Evolutionary conservation across 2,888 invertebrate genomes (phyloP).

Genomic region (Mechanitis messenoides): DNA sequence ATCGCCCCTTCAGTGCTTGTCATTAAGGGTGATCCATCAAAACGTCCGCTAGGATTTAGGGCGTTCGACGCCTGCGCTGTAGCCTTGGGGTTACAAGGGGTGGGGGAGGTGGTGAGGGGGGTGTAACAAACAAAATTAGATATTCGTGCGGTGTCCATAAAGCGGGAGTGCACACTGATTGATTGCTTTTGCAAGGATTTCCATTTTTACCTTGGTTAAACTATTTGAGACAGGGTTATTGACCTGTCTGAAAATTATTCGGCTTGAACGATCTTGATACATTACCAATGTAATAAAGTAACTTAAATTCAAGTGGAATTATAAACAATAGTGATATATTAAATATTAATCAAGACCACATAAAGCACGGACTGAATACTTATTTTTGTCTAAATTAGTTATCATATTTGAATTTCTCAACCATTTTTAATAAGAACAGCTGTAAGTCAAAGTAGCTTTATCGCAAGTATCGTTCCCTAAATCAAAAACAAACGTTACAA

Average conservation of each 20-base stretch:
- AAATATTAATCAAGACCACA: too few relatives aligned
- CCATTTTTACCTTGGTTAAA: conserved; percentile 35
- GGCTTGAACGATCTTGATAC: too few relatives aligned
- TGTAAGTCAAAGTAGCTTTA: background rate
- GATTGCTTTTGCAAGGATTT: conserved; percentile 60
- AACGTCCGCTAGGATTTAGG: conserved; percentile 75
- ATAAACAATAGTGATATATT: too few relatives aligned
- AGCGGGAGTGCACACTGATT: conserved; percentile 68
- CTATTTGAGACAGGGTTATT: conserved; percentile 20
- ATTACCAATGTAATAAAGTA: too few relatives aligned
- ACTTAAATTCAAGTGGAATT: too few relatives aligned
- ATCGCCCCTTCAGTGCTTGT: conserved; percentile 69
- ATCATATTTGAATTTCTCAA: too few relatives aligned
- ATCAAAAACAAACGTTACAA: conserved; percentile 38
- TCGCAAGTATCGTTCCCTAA: conserved; percentile 25
- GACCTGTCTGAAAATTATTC: conserved; percentile 4
- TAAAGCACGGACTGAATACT: too few relatives aligned
- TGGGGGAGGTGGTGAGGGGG: conserved; percentile 36
- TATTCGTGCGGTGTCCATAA: conserved; percentile 72
- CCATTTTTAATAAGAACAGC: too few relatives aligned
- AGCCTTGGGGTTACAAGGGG: conserved; percentile 33
- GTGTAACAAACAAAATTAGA: conserved; percentile 72
- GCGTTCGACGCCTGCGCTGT: conserved; percentile 66
- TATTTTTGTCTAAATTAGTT: too few relatives aligned
- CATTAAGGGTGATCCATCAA: conserved; percentile 78